Conservation (phyloP, 2,113 vertebrate genomes). For the Saimiri boliviensis region DNA sequence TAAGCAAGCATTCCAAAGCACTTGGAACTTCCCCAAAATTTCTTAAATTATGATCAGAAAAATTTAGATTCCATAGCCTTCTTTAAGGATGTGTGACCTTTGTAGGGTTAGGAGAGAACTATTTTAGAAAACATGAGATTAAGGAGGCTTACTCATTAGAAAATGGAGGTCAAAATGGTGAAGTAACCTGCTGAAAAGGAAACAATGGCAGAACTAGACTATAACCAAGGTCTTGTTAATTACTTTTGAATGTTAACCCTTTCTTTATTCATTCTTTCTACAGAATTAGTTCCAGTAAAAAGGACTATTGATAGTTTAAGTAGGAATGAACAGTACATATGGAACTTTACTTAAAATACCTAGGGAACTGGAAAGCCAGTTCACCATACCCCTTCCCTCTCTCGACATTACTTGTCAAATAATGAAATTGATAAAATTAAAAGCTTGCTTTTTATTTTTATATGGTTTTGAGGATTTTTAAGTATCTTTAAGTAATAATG, state of each 20-base stretch:
- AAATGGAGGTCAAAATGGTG: background rate
- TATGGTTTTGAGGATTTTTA: background rate
- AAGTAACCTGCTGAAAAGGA: background rate
- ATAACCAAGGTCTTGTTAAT: background rate
- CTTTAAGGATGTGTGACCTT: background rate
- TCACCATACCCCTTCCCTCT: accelerated
- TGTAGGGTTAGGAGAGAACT: background rate
- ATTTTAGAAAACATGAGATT: background rate
- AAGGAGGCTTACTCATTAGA: background rate
- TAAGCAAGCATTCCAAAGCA: background rate
- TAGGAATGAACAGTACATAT: background rate
- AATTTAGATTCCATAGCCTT: background rate
- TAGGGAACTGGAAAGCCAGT: accelerated
- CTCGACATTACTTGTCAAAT: background rate
- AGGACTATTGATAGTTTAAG: background rate
- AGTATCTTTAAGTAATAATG: background rate
- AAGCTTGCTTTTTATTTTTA: background rate
- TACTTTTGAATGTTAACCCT: background rate
- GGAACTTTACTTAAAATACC: background rate
- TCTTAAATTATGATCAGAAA: background rate
- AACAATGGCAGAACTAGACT: background rate
- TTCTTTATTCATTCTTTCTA: background rate
- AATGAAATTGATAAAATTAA: background rate
- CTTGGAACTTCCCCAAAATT: background rate
- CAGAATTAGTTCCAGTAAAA: background rate